Evolutionary conservation across 1,140 invertebrate genomes (phyloP).

Genomic region (Cyclargus thomasi): DNA sequence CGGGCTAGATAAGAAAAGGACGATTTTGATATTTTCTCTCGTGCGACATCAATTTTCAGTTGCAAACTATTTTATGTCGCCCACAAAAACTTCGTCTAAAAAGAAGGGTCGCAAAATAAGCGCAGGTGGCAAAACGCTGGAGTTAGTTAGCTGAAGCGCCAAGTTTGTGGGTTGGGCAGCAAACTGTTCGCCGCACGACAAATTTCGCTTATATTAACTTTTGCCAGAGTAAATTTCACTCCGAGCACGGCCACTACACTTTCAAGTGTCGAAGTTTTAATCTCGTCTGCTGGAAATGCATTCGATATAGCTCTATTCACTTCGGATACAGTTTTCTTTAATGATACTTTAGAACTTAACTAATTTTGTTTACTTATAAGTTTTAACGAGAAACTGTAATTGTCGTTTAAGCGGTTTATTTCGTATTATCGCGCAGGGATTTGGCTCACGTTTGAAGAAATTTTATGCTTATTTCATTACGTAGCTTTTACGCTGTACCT

Average conservation of each 20-base stretch:
- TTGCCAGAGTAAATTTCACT: constrained; percentile 62
- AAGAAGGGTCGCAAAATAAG: constrained; percentile 18
- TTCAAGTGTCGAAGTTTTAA: constrained; percentile 67
- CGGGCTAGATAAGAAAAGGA: too few relatives aligned
- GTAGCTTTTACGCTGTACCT: neutral
- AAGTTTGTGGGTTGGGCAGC: constrained; percentile 43
- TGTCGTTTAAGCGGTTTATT: constrained; percentile 3
- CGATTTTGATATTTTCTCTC: too few relatives aligned
- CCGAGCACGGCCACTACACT: constrained; percentile 53
- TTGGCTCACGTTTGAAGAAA: neutral
- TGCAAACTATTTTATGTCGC: neutral
- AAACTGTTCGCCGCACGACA: constrained; percentile 54
- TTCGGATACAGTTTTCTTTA: constrained; percentile 33
- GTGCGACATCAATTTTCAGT: neutral
- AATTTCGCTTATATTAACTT: constrained; percentile 70
- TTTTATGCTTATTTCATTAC: neutral
- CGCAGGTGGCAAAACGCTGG: constrained; percentile 39
- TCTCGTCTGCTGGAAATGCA: constrained; percentile 38
- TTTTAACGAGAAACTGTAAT: constrained; percentile 11
- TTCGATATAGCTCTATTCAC: constrained; percentile 26
- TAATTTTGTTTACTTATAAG: constrained; percentile 25
- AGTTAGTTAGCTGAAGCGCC: constrained; percentile 44
- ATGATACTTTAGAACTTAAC: constrained; percentile 37
- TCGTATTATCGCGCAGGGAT: constrained; percentile 2
- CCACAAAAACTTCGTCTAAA: neutral